Evolutionary conservation across 2,888 invertebrate genomes (phyloP).

Genomic region (Pristionchus mayeri): DNA sequence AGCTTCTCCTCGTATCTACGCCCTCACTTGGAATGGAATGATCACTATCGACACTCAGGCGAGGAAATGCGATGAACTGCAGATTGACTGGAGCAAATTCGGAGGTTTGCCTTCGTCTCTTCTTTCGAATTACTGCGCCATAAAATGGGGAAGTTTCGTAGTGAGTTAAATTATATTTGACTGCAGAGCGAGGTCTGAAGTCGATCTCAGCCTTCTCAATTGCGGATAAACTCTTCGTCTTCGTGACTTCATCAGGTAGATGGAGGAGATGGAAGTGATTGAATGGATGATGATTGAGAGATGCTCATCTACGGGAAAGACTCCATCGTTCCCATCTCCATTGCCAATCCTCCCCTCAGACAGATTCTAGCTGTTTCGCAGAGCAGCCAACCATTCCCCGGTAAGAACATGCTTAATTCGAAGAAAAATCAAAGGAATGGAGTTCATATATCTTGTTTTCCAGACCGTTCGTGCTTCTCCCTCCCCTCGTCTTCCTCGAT

Average conservation of each 20-base stretch:
- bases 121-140: no score
- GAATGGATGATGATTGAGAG: constrained; percentile 7
- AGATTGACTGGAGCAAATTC: constrained; percentile 73
- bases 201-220: constrained; percentile 72
- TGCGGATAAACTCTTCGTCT: constrained; percentile 74
- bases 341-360: constrained; percentile 71
- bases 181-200: constrained; percentile 71
- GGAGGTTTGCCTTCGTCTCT: constrained; percentile 56
- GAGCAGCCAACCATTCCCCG: constrained; percentile 74
- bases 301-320: constrained; percentile 70
- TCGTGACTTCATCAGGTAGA: constrained; percentile 67
- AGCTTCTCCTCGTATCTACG: constrained; percentile 72
- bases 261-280: constrained; percentile 36
- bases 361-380: constrained; percentile 75
- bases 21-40: constrained; percentile 75
- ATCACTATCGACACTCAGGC: constrained; percentile 58
- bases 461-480: constrained; percentile 71
- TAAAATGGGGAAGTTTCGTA: no score
- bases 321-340: constrained; percentile 65
- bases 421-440: not conserved
- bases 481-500: constrained; percentile 70
- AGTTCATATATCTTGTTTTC: not conserved
- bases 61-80: constrained; percentile 69
- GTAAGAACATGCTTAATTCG: constrained; percentile 49
- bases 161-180: not conserved